Evolutionary conservation across 2,888 invertebrate genomes (phyloP), one percentile per base, ranked within the genome.

Genomic region (Trichogramma dendrolimi): DNA sequence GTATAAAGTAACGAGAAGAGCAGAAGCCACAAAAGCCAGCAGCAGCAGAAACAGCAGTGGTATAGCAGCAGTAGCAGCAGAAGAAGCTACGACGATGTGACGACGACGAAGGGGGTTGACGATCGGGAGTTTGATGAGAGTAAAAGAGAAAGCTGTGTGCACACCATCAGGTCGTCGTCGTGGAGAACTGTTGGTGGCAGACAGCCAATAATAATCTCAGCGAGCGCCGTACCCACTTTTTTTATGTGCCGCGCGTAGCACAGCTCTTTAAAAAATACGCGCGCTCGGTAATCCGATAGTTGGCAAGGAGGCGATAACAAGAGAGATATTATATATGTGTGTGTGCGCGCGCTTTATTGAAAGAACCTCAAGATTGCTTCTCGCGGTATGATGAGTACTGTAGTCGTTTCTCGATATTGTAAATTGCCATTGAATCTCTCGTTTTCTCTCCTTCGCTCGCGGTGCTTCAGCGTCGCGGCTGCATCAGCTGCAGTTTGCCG

Each of bases 201-300:
- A 62, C 61, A 47, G 61, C 67, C 66, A 66, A 67, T 69, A 67
- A 67, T 64, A 66, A 69, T 65, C 62, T 55, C 55, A 56, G 62
- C 58, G 51, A 41, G n/a, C 56, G 27, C 27, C 27, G 27, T 2
- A 27, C 27, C 27, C 43, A 41, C 57, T 47, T 41, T 41, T 47
- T 52, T 27, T 27, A 27, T 27, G 27, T 27, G 27, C 27, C 27
- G 27, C 27, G 27, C 27, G 27, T 3, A 27, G 27, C 27, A 27
- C 27, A 27, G 27, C 27, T 27, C 67, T 62, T 69, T 67, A 63
- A 67, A 69, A 69, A 27, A 27, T 27, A 27, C 27, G 27, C 27
- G 27, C 27, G 27, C 27, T 27, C 27, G 27, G 27, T 69, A 66
- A 69, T 68, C 67, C 55, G 67, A 69, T 69, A 63, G 67, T 66